Evolutionary conservation across 2,113 vertebrate species (phyloP).

Genomic region (Grammomys surdaster): DNA sequence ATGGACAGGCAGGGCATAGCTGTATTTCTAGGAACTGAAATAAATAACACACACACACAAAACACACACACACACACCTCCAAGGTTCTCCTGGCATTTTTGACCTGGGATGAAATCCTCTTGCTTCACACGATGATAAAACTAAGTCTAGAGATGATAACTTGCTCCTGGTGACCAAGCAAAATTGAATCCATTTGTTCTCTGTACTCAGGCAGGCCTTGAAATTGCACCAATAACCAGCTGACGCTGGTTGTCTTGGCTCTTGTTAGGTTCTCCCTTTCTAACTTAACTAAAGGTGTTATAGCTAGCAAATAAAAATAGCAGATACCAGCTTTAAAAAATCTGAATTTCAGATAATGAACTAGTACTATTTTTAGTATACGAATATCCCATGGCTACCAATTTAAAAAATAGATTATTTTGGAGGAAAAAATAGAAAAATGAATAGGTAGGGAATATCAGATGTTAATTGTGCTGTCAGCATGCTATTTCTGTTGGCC

Average conservation of each 20-base stretch:
- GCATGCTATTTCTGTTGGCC: background rate
- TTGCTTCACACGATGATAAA: background rate
- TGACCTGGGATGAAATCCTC: background rate
- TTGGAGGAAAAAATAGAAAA: background rate
- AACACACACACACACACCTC: background rate
- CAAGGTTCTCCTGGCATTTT: background rate
- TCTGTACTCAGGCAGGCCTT: background rate
- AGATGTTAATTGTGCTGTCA: background rate
- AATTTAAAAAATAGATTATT: background rate
- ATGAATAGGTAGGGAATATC: background rate
- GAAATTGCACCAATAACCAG: background rate
- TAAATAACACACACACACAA: background rate
- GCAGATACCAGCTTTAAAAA: background rate
- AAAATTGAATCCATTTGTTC: background rate
- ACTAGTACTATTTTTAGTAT: background rate
- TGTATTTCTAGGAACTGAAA: background rate
- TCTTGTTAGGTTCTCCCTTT: background rate
- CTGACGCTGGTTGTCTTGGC: background rate
- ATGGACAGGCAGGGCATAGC: background rate
- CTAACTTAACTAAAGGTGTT: background rate
- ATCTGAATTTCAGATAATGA: slow-evolving; percentile 27
- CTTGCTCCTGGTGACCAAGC: slow-evolving; percentile 30
- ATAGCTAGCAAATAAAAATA: slow-evolving; percentile 25
- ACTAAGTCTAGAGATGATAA: background rate
- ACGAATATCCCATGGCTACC: background rate